Percentiles rank a stretch among this genome's conserved stretches.
Evolutionary conservation across 2,888 invertebrate genomes (phyloP).

Genomic region (Chorisops tibialis): DNA sequence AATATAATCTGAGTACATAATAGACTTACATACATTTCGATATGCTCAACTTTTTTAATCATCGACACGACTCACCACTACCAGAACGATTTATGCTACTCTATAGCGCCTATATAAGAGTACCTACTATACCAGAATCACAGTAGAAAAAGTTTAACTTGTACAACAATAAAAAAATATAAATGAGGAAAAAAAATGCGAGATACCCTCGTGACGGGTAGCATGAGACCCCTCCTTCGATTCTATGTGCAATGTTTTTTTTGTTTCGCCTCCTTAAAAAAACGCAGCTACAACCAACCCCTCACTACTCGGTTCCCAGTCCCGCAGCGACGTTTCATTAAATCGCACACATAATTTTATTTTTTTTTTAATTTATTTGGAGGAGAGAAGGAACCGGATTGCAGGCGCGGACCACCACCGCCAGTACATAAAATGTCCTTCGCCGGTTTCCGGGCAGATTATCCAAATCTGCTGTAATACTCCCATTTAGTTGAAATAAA

Average conservation of each 20-base stretch:
- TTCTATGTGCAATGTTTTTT: not conserved
- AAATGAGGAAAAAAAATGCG: not conserved
- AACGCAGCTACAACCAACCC: not conserved
- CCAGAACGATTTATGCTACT: conserved; percentile 6
- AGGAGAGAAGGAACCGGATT: no score
- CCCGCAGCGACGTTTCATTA: not conserved
- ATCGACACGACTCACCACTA: conserved; percentile 24
- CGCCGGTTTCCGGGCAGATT: no score
- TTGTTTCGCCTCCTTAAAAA: not conserved
- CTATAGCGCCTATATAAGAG: not conserved
- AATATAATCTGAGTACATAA: conserved; percentile 28
- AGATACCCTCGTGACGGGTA: not conserved
- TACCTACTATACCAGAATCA: not conserved
- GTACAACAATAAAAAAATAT: conserved; percentile 13
- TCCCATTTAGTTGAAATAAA: no score
- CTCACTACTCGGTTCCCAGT: not conserved
- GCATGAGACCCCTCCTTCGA: conserved; percentile 4
- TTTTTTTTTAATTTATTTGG: no score
- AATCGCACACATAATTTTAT: no score
- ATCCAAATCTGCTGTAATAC: no score
- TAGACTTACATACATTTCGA: conserved; percentile 29
- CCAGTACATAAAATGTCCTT: no score
- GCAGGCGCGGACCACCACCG: no score
- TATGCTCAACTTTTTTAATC: conserved; percentile 31
- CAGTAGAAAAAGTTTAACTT: conserved; percentile 15